phyloP scores from a whole-genome alignment of 2,797 vertebrate genomes.

The Acrossocheilus wenchowensis region DNA sequence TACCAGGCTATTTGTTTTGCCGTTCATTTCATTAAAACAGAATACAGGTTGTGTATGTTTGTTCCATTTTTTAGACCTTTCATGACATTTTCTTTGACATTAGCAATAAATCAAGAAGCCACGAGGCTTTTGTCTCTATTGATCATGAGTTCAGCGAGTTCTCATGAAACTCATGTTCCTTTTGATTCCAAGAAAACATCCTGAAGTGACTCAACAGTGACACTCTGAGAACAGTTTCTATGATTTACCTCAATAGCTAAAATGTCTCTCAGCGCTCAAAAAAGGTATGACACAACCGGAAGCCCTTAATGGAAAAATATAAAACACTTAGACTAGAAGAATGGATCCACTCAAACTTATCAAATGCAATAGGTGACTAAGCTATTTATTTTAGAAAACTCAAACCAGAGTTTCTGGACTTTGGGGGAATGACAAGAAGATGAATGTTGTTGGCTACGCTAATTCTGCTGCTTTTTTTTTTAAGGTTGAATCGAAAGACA shows the following conservation, averaged over 20 bases:
- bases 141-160: conserved; percentile 35
- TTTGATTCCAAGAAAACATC: conserved; percentile 45
- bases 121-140: conserved; percentile 59
- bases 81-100: conserved; percentile 69
- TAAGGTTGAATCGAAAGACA: conserved; percentile 62
- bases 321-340: background rate
- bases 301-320: background rate
- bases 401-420: conserved; percentile 41
- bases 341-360: background rate
- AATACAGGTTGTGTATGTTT: conserved; percentile 67
- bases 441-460: conserved; percentile 67
- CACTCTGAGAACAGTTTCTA: conserved; percentile 25
- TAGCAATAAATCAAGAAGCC: conserved; percentile 64
- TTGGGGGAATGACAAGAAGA: conserved; percentile 63
- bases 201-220: conserved; percentile 51
- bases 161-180: conserved; percentile 47
- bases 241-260: background rate
- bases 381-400: conserved; percentile 23
- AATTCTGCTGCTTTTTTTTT: conserved; percentile 70
- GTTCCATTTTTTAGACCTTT: conserved; percentile 57
- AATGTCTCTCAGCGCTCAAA: background rate
- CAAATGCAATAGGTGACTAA: conserved; percentile 15
- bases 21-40: conserved; percentile 74
- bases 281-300: background rate
- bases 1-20: conserved; percentile 57